Percentiles rank a stretch among this genome's conserved stretches.
These are phyloP conservation scores for Thymelicus sylvestris DNA, from an alignment of 2,888 invertebrate species.

Conservation along the genomic window DNA sequence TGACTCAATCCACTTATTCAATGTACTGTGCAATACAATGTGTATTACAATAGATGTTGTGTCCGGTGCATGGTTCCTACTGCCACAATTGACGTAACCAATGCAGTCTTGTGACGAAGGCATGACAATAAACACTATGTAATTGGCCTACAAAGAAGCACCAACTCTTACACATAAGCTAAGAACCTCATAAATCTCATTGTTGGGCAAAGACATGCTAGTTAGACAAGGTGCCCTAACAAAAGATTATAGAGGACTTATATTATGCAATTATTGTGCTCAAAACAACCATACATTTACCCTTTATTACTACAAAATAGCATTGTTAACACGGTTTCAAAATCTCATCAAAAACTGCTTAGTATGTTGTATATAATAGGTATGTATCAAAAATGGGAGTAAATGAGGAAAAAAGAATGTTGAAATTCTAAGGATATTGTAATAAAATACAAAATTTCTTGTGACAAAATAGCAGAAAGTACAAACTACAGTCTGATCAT, in stretches of 20 bases:
- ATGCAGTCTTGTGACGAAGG: conserved; percentile 50
- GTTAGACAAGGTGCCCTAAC: background rate
- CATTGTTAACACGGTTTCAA: conserved; percentile 11
- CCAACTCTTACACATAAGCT: conserved; percentile 13
- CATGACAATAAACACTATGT: conserved; percentile 41
- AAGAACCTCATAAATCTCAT: conserved; percentile 2
- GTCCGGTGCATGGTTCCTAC: background rate
- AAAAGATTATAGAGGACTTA: conserved; percentile 1
- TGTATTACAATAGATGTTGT: no score
- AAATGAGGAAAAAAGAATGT: conserved; percentile 7
- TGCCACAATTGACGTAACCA: conserved; percentile 34
- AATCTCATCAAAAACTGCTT: conserved; percentile 31
- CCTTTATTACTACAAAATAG: conserved; percentile 13
- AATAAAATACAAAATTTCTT: background rate
- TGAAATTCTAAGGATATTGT: conserved; percentile 4
- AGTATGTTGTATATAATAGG: background rate
- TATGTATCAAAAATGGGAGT: conserved; percentile 20
- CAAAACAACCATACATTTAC: conserved; percentile 33
- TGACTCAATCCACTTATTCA: no score
- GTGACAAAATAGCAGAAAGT: background rate
- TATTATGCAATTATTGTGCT: conserved; percentile 31
- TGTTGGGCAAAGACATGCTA: background rate
- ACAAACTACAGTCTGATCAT: no score
- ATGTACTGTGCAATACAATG: no score
- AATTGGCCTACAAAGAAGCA: conserved; percentile 15